Evolutionary conservation across 2,113 vertebrate species (phyloP).

Genomic region (Cercocebus atys): DNA sequence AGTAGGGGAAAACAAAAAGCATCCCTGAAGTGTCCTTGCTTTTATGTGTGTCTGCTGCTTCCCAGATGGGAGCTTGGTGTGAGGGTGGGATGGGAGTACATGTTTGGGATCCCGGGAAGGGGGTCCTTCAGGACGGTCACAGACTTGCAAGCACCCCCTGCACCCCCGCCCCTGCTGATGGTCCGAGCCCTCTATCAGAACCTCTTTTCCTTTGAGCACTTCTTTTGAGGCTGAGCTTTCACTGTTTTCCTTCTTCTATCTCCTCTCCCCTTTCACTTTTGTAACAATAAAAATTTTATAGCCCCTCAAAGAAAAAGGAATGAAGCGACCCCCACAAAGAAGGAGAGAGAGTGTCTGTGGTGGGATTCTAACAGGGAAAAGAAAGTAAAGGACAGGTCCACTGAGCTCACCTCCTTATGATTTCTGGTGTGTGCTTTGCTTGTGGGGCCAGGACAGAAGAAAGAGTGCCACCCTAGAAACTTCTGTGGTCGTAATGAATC

Average conservation of each 20-base stretch:
- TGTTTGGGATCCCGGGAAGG: too few species aligned
- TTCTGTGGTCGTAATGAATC: background rate
- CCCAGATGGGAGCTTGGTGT: background rate
- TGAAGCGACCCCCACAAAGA: background rate
- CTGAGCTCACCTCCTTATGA: background rate
- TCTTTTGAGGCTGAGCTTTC: background rate
- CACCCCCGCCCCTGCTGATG: background rate
- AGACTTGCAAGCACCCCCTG: fast-evolving
- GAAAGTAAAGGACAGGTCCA: background rate
- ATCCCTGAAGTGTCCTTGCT: background rate
- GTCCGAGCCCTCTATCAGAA: background rate
- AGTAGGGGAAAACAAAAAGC: background rate
- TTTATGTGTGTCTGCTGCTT: background rate
- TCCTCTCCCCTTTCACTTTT: background rate
- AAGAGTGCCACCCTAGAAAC: background rate
- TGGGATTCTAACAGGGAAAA: background rate
- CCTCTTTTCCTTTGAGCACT: background rate
- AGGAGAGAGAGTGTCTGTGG: background rate
- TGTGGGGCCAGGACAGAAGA: background rate
- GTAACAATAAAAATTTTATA: background rate
- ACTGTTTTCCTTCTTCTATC: background rate
- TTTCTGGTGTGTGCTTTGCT: background rate
- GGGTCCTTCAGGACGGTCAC: background rate
- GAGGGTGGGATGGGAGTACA: background rate
- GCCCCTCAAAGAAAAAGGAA: background rate